Base-by-base conservation (phyloP, 2,888 invertebrate species). In the Pasiphila rectangulata region DNA sequence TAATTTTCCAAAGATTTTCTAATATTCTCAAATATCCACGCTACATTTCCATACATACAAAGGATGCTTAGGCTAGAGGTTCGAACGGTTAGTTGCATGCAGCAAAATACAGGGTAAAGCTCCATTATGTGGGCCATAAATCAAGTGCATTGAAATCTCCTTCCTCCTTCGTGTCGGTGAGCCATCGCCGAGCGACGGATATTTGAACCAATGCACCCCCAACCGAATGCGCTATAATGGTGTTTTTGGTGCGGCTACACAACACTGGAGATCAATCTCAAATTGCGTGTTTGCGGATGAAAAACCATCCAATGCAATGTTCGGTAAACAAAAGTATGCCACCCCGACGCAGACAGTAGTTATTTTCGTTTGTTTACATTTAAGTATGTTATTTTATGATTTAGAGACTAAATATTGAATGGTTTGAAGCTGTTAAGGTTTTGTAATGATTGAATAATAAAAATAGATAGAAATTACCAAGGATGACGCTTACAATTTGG, bases 101-200 rank as follows among this genome's bases (percentile, higher is more conserved):
- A 73, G 75, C 72, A 71, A 72, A 80, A 76, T 77, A 81, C 77
- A 79, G 75, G 76, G 75, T 72, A 72, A 72, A 65, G 75, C 78
- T 75, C 79, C 79, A 83, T 83, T 83, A 83, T 77, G 75, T 74
- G 69, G 73, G 61, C 63, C 74, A 80, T 86, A 86, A 85, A 86
- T 86, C 85, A 84, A 75, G 72, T 72, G 83, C 85, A 83, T 80
- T 83, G 82, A 83, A 85, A 83, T 79, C 83, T 83, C 77, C 83
- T 84, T 83, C 84, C 82, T 81, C 78, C 73, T 82, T 83, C 83
- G 82, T 82, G 83, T 78, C 76, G 81, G 74, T 69, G 74, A 72
- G 69, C 79, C 77, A 79, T 82, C 75, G 77, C 63, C 69, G 66
- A 71, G 72, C 75, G 76, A 74, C 78, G 79, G 77, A 79, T 79